These are phyloP conservation scores for Pituophis catenifer DNA, from an alignment of 2,113 vertebrate species.

Conservation along the genomic window DNA sequence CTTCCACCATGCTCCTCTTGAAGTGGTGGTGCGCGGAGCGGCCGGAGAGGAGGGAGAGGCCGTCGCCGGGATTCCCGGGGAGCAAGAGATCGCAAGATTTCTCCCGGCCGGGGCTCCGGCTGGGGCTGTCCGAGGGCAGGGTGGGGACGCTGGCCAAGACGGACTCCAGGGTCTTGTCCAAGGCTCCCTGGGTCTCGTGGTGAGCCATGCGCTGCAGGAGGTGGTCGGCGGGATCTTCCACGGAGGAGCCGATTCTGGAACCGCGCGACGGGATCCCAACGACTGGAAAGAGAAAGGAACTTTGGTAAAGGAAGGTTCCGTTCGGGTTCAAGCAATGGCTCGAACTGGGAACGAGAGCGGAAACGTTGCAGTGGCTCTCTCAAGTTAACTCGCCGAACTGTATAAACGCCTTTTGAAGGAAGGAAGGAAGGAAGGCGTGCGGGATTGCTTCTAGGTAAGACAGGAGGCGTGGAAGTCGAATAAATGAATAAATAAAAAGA, in stretches of 20 bases:
- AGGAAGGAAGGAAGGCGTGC: neutral
- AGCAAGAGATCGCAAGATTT: slow-evolving; percentile 60
- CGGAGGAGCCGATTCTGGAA: slow-evolving; percentile 47
- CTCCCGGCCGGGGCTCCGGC: slow-evolving; percentile 62
- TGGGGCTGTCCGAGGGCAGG: slow-evolving; percentile 61
- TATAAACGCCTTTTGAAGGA: neutral
- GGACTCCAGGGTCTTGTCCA: slow-evolving; percentile 68
- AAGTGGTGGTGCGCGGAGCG: slow-evolving; percentile 59
- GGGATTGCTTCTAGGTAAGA: too few species aligned
- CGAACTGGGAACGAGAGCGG: neutral
- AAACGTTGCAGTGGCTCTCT: neutral
- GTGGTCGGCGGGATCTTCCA: slow-evolving; percentile 68
- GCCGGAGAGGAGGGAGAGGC: slow-evolving; percentile 58
- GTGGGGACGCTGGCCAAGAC: slow-evolving; percentile 56
- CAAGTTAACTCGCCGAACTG: neutral
- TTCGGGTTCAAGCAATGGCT: neutral
- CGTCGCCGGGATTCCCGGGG: slow-evolving; percentile 34
- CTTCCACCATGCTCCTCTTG: slow-evolving; percentile 77
- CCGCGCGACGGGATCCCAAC: slow-evolving; percentile 43
- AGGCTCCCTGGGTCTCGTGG: slow-evolving; percentile 58
- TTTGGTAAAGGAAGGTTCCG: neutral
- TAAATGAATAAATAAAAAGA: too few species aligned
- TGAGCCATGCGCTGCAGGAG: slow-evolving; percentile 72
- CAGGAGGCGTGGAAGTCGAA: too few species aligned
- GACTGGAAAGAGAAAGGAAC: slow-evolving; percentile 49